Evolutionary conservation across 1,140 invertebrate genomes (phyloP).

Genomic region (Whitmania pigra): DNA sequence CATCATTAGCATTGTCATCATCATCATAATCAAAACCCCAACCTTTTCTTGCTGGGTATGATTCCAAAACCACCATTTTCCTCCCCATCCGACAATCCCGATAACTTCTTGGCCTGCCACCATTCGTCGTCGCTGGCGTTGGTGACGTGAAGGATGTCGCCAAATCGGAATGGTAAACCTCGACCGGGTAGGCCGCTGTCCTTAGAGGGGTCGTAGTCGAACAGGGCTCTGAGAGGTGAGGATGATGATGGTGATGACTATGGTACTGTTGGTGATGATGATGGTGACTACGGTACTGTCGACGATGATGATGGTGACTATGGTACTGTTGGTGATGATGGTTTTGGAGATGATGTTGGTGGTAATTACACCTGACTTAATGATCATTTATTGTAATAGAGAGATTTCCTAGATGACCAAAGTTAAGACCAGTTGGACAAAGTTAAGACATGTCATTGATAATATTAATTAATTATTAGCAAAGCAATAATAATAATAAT

Average conservation of each 20-base stretch:
- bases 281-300: too few relatives aligned
- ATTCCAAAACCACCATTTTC: slow-evolving; percentile 43
- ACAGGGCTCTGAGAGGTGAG: slow-evolving; percentile 66
- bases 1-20: neutral
- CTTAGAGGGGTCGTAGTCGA: slow-evolving; percentile 93
- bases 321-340: too few relatives aligned
- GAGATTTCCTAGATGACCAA: too few relatives aligned
- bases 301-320: too few relatives aligned
- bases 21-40: neutral
- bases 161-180: slow-evolving; percentile 81
- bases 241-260: neutral
- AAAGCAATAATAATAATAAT: too few relatives aligned
- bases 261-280: too few relatives aligned
- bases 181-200: slow-evolving; percentile 90
- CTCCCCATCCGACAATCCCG: slow-evolving; percentile 34
- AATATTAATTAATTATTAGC: too few relatives aligned
- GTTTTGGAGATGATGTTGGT: too few relatives aligned
- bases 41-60: slow-evolving; percentile 55
- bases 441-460: too few relatives aligned
- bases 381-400: too few relatives aligned
- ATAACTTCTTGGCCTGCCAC: slow-evolving; percentile 76
- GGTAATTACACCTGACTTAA: too few relatives aligned
- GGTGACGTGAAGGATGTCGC: slow-evolving; percentile 94
- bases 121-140: slow-evolving; percentile 98
- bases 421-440: too few relatives aligned